Evolutionary conservation across 2,888 invertebrate genomes (phyloP), one percentile per base, ranked within the genome.

Genomic region (Apamea anceps): DNA sequence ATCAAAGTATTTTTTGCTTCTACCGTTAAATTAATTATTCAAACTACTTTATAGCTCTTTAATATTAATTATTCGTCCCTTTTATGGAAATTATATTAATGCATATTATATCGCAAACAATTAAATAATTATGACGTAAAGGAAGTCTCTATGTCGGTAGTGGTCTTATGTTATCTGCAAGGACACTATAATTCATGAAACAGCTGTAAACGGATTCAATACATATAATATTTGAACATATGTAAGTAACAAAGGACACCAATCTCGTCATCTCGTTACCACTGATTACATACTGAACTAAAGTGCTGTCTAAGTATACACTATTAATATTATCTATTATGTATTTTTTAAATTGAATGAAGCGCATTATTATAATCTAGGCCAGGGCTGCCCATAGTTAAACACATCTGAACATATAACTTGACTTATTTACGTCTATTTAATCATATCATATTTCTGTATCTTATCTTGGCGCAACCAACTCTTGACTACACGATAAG

Each of bases 301-400:
- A 79, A 79, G 79, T 81, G 75, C 21, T 75, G 72, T 76, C 37
- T 67, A 82, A 81, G 79, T 82, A 85, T 87, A 87, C 81, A 83
- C 79, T 70, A 87, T 75, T 68, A 76, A 79, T 80, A 60, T 75
- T n/a, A 32, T 18, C 13, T 60, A 51, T 5, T 65, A 82, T 62
- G 32, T 67, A 45, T 79, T 76, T 85, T 82, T 73, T 68, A 83
- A 87, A 75, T 87, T 87, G 72, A 86, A 88, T 85, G 71, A 77
- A 79, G 51, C 77, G 67, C 82, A 85, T 87, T 88, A 85, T 86
- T 85, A 42, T 85, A 80, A 92, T 90, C 80, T 91, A 86, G 93
- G 93, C 90, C 92, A 93, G 77, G 92, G 91, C 70, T 88, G 76
- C 63, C 80, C 77, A 84, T 77, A 42, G 75, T 76, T 68, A 72